Evolutionary conservation across 2,888 invertebrate genomes (phyloP).

Genomic region (Dryomyza anilis): DNA sequence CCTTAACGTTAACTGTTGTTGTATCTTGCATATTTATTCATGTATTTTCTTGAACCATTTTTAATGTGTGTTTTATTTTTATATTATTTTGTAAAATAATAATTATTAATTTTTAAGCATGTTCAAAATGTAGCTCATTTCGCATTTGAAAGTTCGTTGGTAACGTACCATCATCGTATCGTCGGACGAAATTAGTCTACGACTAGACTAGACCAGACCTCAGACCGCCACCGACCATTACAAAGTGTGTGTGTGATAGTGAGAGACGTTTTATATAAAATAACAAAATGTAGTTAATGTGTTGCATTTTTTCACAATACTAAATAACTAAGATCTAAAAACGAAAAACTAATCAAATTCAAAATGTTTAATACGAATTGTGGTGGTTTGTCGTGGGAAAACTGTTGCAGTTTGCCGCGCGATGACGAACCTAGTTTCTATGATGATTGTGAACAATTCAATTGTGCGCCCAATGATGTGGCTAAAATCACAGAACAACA

Average conservation of each 20-base stretch:
- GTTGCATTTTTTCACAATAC: no score
- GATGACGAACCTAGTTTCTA: conserved; percentile 43
- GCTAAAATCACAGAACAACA: conserved; percentile 18
- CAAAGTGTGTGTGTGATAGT: no score
- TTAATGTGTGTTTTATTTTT: conserved; percentile 26
- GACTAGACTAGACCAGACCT: no score
- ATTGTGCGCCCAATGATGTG: background rate
- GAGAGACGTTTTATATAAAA: no score
- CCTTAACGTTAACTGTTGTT: conserved; percentile 29
- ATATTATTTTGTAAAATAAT: conserved; percentile 32
- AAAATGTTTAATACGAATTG: background rate
- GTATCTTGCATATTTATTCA: background rate
- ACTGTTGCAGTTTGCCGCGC: conserved; percentile 42
- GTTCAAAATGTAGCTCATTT: conserved; percentile 47
- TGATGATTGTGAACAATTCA: conserved; percentile 35
- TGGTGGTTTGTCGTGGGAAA: conserved; percentile 42
- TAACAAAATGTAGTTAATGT: no score
- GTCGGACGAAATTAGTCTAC: conserved; percentile 10
- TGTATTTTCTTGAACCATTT: conserved; percentile 37
- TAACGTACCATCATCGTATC: conserved; percentile 25
- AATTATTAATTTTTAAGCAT: conserved; percentile 45
- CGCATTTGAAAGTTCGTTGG: conserved; percentile 36
- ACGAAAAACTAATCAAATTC: background rate
- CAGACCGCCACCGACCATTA: no score
- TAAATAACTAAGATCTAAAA: no score